Percentiles rank a stretch among this genome's conserved stretches.
Conservation (phyloP, 2,113 vertebrate species). For the Nothobranchius furzeri region DNA sequence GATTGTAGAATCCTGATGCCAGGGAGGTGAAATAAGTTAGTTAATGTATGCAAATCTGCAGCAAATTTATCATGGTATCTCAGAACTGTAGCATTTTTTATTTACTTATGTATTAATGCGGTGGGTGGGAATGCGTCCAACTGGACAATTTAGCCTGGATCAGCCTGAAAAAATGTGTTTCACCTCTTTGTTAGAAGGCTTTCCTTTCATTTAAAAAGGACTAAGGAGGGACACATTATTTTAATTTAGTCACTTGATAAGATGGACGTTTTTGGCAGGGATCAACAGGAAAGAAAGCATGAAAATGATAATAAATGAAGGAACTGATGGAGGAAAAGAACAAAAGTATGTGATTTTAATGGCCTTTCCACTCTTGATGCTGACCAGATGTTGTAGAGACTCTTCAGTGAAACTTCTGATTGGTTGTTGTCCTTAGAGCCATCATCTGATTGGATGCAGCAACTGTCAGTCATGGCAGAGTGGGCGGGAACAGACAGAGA, state of each 20-base stretch:
- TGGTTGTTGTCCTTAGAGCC: constrained; percentile 31
- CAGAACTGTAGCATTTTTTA: not conserved
- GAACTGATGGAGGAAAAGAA: constrained; percentile 6
- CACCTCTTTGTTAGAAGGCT: constrained; percentile 11
- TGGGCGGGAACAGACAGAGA: constrained; percentile 25
- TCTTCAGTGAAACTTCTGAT: constrained; percentile 30
- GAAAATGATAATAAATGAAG: not conserved
- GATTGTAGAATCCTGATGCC: constrained; percentile 26
- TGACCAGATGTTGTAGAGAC: constrained; percentile 44
- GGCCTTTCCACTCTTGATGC: constrained; percentile 63
- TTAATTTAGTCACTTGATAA: constrained; percentile 49
- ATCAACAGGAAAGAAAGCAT: constrained; percentile 12
- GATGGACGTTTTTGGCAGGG: constrained; percentile 34
- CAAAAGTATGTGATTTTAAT: constrained; percentile 14
- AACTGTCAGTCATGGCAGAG: constrained; percentile 70
- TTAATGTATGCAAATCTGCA: constrained; percentile 4
- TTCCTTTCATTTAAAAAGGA: not conserved
- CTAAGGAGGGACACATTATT: not conserved
- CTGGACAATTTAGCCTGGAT: not conserved
- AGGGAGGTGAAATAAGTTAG: constrained; percentile 1
- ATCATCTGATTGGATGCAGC: constrained; percentile 45
- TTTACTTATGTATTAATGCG: not conserved
- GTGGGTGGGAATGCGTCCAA: not conserved
- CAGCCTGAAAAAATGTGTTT: constrained; percentile 11
- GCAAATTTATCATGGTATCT: not conserved